Base-by-base conservation (phyloP, 2,113 vertebrate genomes). In the Callipepla californica region DNA sequence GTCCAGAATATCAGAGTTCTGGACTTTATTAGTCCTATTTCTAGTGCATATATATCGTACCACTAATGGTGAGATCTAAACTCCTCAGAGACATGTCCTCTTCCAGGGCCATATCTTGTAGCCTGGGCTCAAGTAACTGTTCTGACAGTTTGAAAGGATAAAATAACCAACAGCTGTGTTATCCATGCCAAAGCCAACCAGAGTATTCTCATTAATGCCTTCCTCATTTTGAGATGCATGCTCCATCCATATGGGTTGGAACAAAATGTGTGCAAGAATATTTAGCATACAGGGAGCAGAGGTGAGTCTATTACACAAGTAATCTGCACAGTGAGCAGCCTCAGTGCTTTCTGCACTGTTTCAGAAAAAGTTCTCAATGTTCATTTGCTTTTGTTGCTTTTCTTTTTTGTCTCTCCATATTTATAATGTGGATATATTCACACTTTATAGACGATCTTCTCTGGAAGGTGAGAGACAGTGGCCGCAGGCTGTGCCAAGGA, bases 351-450 rank as follows among this genome's bases (percentile, higher is more conserved):
- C 45, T 67, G 36, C 26, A 6, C 36, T 36, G 11, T 15, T 85
- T 61, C 67, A 76, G n/a, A 85, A 79, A 12, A 63, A 10, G 59
- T 38, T 80, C 26, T 55, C 15, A 4, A 2, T 10, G 15, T 51
- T 12, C 0, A 2, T 70, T 53, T 73, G 32, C 11, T 58, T 57
- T 57, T 32, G 55, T 11, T 32, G 26, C 1, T 16, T 51, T 11
- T 0, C 5, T 67, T 50, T 63, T 32, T 40, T 40, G 40, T 40
- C 40, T 58, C 22, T 0, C 19, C 0, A 0, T 22, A 13, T 47
- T 78, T 81, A 48, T 21, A 67, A 65, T 4, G 11, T 23, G 57
- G 13, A 81, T 22, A 45, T 13, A 69, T 62, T 42, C 26, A 50
- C 6, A 19, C 23, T 47, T 61, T n/a, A 57, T 45, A 45, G 57